These are phyloP conservation scores for Rhagonycha fulva DNA, from an alignment of 2,888 invertebrate species.

Conservation along the genomic window DNA sequence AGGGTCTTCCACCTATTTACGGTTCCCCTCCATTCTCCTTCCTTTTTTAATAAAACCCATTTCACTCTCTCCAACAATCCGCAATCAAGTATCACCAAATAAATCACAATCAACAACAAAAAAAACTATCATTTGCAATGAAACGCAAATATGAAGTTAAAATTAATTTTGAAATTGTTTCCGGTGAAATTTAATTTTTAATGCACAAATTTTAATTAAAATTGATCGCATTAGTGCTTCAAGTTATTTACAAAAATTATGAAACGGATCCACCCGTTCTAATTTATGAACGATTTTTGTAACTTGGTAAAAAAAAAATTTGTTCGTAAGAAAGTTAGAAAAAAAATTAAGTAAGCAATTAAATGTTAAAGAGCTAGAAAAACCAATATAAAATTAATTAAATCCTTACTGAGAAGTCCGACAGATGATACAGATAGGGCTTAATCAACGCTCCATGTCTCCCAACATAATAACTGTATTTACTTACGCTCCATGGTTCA, in stretches of 20 bases:
- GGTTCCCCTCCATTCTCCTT: conserved; percentile 15
- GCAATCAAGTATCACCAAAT: background rate
- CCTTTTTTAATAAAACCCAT: conserved; percentile 8
- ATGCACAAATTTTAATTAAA: background rate
- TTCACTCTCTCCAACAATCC: background rate
- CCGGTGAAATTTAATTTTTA: conserved; percentile 8
- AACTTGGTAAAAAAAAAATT: background rate
- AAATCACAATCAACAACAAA: background rate
- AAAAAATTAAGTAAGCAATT: conserved; percentile 1
- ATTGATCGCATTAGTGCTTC: background rate
- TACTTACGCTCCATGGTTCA: conserved; percentile 3
- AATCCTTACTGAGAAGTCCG: background rate
- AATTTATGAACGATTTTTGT: background rate
- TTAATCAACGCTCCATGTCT: conserved; percentile 9
- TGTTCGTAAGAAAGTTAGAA: background rate
- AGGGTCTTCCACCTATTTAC: conserved; percentile 20
- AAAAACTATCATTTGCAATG: background rate
- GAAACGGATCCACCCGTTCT: background rate
- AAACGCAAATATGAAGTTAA: background rate
- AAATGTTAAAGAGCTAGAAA: background rate
- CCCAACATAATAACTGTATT: conserved; percentile 7
- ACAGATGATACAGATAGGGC: conserved; percentile 11
- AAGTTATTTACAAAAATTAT: background rate
- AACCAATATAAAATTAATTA: conserved; percentile 7
- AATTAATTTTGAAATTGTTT: conserved; percentile 8